phyloP scores from a whole-genome alignment of 2,888 invertebrate genomes.

The Drosophila neoperkinsi region DNA sequence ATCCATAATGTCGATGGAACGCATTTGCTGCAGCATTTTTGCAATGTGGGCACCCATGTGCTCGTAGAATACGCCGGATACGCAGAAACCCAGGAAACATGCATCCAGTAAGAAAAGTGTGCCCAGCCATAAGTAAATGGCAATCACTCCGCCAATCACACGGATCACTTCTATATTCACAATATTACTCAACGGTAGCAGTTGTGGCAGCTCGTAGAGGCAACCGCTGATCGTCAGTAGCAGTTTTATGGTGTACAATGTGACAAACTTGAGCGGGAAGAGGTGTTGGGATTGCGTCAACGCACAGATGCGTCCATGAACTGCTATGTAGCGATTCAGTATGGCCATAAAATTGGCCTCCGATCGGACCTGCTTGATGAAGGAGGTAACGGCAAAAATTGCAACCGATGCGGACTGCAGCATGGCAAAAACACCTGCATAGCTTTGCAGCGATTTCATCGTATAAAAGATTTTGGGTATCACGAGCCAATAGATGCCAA shows the following conservation, averaged over 20 bases:
- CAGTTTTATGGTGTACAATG: constrained; percentile 55
- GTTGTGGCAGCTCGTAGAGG: constrained; percentile 63
- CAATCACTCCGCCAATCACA: constrained; percentile 28
- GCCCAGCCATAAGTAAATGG: constrained; percentile 75
- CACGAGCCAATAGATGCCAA: constrained; percentile 51
- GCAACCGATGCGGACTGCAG: constrained; percentile 65
- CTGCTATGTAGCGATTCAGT: constrained; percentile 63
- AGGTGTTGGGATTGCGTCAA: constrained; percentile 38
- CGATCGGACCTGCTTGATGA: constrained; percentile 57
- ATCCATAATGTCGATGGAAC: constrained; percentile 53
- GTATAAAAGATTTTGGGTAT: constrained; percentile 49
- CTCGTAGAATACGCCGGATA: constrained; percentile 68
- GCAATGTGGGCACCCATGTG: constrained; percentile 64
- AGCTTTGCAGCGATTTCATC: constrained; percentile 29
- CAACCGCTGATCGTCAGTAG: constrained; percentile 63
- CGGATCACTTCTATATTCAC: neutral
- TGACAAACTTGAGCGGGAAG: constrained; percentile 59
- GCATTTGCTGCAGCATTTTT: constrained; percentile 60
- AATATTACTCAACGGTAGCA: constrained; percentile 29
- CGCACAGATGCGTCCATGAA: constrained; percentile 52
- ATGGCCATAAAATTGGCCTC: constrained; percentile 53
- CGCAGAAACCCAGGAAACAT: constrained; percentile 75
- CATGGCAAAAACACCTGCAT: constrained; percentile 54
- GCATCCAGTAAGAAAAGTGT: constrained; percentile 71
- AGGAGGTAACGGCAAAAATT: constrained; percentile 64